Conservation (phyloP, 2,888 invertebrate species). For the Sceliomorpha sp. region DNA sequence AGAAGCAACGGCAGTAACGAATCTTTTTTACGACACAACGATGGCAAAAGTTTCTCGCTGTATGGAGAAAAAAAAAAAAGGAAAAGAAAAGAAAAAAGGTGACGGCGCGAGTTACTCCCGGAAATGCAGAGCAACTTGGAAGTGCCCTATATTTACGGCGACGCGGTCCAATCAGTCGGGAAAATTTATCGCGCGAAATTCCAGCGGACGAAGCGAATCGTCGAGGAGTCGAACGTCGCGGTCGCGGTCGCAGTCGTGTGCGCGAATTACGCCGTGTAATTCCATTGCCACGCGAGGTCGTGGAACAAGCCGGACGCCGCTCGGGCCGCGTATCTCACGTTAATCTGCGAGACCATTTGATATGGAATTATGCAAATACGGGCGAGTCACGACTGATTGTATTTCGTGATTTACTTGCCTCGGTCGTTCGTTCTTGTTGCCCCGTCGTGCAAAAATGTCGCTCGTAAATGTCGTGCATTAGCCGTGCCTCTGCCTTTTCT, state of each 20-base stretch:
- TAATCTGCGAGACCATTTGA: slow-evolving; percentile 6
- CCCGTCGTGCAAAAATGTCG: too few relatives aligned
- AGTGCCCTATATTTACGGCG: slow-evolving; percentile 32
- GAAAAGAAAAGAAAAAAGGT: too few relatives aligned
- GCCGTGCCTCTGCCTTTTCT: too few relatives aligned
- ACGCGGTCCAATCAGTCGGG: slow-evolving; percentile 29
- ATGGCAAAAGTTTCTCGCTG: too few relatives aligned
- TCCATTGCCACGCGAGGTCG: slow-evolving; percentile 5
- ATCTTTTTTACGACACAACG: too few relatives aligned
- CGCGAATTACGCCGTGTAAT: slow-evolving; percentile 7
- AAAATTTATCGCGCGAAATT: slow-evolving; percentile 33
- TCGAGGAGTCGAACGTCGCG: slow-evolving; percentile 14
- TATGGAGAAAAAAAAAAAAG: too few relatives aligned
- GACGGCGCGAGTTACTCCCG: slow-evolving; percentile 22
- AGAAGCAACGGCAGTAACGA: too few relatives aligned
- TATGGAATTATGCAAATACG: slow-evolving; percentile 26
- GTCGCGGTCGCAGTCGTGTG: neutral
- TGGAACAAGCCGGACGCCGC: too few relatives aligned
- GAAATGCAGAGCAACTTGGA: slow-evolving; percentile 25
- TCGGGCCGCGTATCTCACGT: slow-evolving; percentile 3
- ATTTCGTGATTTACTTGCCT: slow-evolving; percentile 11
- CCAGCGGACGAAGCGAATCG: slow-evolving; percentile 14
- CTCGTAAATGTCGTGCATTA: too few relatives aligned
- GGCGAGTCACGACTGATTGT: slow-evolving; percentile 6
- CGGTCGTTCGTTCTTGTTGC: too few relatives aligned